Base-by-base conservation (phyloP, 1,140 invertebrate species). In the Euura saliciscinereae region DNA sequence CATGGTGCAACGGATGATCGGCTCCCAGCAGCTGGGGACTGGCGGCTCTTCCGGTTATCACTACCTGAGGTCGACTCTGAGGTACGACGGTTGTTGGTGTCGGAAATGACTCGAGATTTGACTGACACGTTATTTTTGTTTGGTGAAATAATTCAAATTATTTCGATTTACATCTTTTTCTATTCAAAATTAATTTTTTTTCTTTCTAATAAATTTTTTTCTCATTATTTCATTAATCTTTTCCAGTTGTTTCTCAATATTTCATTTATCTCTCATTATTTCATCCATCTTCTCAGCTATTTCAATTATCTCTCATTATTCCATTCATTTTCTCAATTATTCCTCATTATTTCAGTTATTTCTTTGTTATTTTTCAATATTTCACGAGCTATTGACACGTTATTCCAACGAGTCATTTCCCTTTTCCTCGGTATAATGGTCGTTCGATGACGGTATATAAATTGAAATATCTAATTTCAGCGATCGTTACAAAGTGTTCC, bases 1-100 rank as follows among this genome's bases (percentile, higher is more conserved):
- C 76, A 95, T 99, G 93, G 98, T 99, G n/a, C 98, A 99, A 86
- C 91, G 98, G 82, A 99, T 99, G 98, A 97, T 99, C 77, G 98
- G 98, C 6, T 97, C 96, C 2, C 96, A 98, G 82, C 96, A 97
- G 82, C 85, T 98, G 2, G 98, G 98, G 45, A 99, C 98, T 0
- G 98, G 98, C 46, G 98, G 98, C 5, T 99, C 98, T 51, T 98
- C 97, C 1, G 98, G 98, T 6, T 99, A 99, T 89, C 97, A 99
- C 79, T 99, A 99, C 87, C 89, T 99, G 4, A 90, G 98, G 72
- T 98, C 97, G n/a, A 99, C 98, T 8, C 89, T 99, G 69, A 98
- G 96, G 97, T 98, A 88, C 80, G n/a, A 44, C 28, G 28, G 28
- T 28, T 28, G 28, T 28, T 1, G 28, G 1, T 28, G 28, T 28